A percentile compares a stretch with the other conserved stretches of the same genome.
phyloP scores from a whole-genome alignment of 2,797 vertebrate species.

The Urocyon cinereoargenteus region DNA sequence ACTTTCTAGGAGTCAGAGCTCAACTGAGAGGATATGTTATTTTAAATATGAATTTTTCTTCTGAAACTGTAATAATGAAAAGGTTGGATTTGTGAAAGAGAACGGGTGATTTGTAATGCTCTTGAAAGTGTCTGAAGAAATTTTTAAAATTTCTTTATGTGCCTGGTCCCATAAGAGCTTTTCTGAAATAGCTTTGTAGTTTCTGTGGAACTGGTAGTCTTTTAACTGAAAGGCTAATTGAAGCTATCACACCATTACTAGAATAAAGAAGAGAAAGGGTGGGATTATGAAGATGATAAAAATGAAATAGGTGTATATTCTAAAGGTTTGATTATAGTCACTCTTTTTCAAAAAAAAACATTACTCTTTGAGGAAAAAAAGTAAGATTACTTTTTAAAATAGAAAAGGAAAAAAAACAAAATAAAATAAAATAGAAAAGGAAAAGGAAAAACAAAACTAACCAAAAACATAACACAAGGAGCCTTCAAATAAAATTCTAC shows the following conservation, averaged over 20 bases:
- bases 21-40: conserved; percentile 37
- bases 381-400: conserved; percentile 45
- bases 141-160: conserved; percentile 38
- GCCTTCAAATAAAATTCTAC: not conserved
- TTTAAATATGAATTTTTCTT: conserved; percentile 75
- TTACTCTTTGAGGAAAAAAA: conserved; percentile 41
- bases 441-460: not conserved
- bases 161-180: not conserved
- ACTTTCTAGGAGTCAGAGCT: conserved; percentile 59
- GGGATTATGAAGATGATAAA: conserved; percentile 16
- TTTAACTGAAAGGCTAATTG: conserved; percentile 60
- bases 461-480: not conserved
- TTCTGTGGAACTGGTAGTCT: conserved; percentile 58
- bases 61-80: conserved; percentile 60
- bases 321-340: not conserved
- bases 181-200: conserved; percentile 64
- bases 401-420: not conserved
- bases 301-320: not conserved
- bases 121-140: conserved; percentile 24
- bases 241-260: conserved; percentile 11
- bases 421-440: not conserved
- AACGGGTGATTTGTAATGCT: conserved; percentile 48
- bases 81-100: conserved; percentile 68
- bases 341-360: conserved; percentile 22
- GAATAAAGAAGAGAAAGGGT: conserved; percentile 40